phyloP scores from a whole-genome alignment of 2,113 vertebrate species.

The Nyctereutes procyonoides region DNA sequence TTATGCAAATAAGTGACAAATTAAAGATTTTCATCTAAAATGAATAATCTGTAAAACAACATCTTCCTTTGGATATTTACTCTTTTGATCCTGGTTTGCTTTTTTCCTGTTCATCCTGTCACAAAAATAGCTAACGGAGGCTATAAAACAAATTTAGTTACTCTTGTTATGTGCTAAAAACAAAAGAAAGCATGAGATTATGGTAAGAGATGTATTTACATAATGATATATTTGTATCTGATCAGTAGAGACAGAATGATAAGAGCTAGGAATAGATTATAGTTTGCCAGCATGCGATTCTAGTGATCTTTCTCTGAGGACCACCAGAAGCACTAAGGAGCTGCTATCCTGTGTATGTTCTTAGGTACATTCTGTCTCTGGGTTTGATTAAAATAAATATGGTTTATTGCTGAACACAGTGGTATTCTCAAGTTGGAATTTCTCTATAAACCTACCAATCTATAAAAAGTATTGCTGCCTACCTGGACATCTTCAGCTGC shows the following conservation, averaged over 20 bases:
- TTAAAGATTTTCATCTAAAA: not conserved
- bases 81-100: not conserved
- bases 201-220: not conserved
- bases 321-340: not conserved
- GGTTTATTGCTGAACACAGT: not conserved
- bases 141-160: not conserved
- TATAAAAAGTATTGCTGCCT: not conserved
- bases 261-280: not conserved
- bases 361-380: not conserved
- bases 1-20: not conserved
- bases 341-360: accelerated
- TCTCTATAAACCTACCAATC: not conserved
- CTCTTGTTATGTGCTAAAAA: not conserved
- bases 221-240: not conserved
- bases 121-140: not conserved
- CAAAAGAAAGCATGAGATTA: not conserved
- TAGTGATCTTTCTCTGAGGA: not conserved
- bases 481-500: not conserved
- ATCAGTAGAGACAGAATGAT: not conserved
- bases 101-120: not conserved
- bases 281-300: not conserved
- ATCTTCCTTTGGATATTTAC: not conserved
- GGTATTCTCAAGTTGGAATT: not conserved
- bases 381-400: not conserved
- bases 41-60: not conserved